Evolutionary conservation across 2,888 invertebrate genomes (phyloP), one percentile per base, ranked within the genome.

Genomic region (Pheosia tremula): DNA sequence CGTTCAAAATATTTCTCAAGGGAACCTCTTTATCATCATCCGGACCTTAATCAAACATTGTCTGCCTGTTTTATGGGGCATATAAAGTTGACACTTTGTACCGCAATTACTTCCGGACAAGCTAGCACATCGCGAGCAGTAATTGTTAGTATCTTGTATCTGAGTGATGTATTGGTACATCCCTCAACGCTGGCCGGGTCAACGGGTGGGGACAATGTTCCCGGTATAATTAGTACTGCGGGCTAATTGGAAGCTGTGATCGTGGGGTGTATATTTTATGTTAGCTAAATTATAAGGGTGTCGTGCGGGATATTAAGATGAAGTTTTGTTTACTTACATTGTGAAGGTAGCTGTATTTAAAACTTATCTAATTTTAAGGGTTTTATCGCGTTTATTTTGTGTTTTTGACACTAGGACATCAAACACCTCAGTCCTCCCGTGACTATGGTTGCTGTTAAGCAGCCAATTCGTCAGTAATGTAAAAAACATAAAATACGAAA

Each of bases 41-140:
- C 72, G 75, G 74, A 75, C 81, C 84, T 81, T 84, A 84, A 86
- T 87, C 87, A 87, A 87, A 88, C 84, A 87, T 72, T 76, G 77
- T 77, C 76, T 80, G 79, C 78, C 78, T 83, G 78, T 70, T 72
- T 79, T 78, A 81, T 79, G 77, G 79, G 74, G 67, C 71, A 70
- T 75, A 68, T 72, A 69, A 74, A 73, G 76, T 75, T 72, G 67
- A 77, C 78, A 75, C 74, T 86, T 84, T 83, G 85, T 82, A 83
- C 69, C 74, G 82, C 83, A 84, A 86, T 87, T 85, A 83, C 83
- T 82, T 86, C 86, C 86, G 79, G 77, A 65, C 70, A 65, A 68
- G 72, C 72, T 62, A 69, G 77, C 76, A 72, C 71, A 77, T 74
- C 68, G 59, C 67, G 65, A 64, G 24, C 24, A 24, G 63, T 82